These are phyloP conservation scores for Gnathonemus longibarbis DNA, from an alignment of 2,113 vertebrate species.

Conservation along the genomic window DNA sequence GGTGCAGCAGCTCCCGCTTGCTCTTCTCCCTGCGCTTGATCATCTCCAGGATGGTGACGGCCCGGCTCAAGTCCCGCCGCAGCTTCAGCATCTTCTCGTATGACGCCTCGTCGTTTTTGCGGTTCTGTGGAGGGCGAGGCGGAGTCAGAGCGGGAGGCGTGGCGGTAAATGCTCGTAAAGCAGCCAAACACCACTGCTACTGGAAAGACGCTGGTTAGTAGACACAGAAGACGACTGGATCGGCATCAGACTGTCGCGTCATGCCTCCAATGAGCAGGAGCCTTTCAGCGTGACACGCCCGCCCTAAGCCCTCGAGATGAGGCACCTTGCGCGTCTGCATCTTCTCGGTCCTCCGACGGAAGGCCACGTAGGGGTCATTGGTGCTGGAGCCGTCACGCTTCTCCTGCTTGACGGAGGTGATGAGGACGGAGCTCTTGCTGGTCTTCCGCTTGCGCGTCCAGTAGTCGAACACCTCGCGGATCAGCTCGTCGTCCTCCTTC, in stretches of 20 bases:
- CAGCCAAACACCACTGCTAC: background rate
- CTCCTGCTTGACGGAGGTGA: constrained; percentile 87
- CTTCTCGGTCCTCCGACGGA: constrained; percentile 93
- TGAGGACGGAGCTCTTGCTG: constrained; percentile 77
- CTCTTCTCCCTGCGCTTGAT: constrained; percentile 96
- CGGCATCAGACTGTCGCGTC: background rate
- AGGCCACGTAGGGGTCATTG: constrained; percentile 94
- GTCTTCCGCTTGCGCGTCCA: constrained; percentile 94
- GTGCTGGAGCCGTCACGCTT: constrained; percentile 94
- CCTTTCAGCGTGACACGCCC: background rate
- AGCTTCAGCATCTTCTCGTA: constrained; percentile 99
- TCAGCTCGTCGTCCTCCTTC: constrained; percentile 95
- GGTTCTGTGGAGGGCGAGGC: constrained; percentile 67
- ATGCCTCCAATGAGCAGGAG: background rate
- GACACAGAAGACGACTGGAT: background rate
- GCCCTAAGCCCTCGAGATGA: background rate
- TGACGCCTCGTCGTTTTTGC: constrained; percentile 96
- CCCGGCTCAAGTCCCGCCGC: constrained; percentile 88
- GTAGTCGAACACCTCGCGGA: constrained; percentile 95
- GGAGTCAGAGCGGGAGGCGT: background rate
- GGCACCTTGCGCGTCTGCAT: constrained; percentile 94
- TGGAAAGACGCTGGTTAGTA: background rate
- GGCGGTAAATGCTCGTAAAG: no score
- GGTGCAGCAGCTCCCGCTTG: constrained; percentile 91
- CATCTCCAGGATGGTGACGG: constrained; percentile 96